phyloP scores from a whole-genome alignment of 2,113 vertebrate genomes.

The Micronycteris hirsuta region DNA sequence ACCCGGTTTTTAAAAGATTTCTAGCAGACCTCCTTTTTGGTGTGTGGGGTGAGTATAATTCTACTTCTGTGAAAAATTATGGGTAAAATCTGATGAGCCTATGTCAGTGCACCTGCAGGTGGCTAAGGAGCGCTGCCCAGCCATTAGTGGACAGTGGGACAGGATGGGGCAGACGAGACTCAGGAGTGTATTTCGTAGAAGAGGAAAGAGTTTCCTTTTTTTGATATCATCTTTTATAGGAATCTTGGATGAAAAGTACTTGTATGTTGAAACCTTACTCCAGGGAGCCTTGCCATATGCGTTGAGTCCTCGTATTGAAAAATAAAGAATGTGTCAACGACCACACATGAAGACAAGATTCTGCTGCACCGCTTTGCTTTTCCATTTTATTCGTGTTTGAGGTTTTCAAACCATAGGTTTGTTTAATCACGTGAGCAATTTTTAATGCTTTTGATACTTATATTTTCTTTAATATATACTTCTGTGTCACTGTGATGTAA shows the following conservation, averaged over 20 bases:
- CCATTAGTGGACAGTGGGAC: neutral
- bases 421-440: neutral
- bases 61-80: conserved; percentile 20
- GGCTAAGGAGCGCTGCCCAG: neutral
- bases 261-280: neutral
- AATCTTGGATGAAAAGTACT: neutral
- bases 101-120: neutral
- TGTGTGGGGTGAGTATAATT: conserved; percentile 41
- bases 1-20: conserved; percentile 61
- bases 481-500: neutral
- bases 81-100: conserved; percentile 3
- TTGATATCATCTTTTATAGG: neutral
- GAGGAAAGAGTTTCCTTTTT: neutral
- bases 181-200: neutral
- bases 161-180: neutral
- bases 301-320: neutral
- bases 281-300: neutral
- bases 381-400: neutral
- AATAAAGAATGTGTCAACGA: neutral
- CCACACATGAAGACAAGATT: neutral
- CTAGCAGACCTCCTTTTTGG: conserved; percentile 57
- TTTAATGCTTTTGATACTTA: conserved; percentile 5
- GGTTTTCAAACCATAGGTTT: neutral
- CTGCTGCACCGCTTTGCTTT: neutral
- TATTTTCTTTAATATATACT: neutral